Conservation (phyloP, 2,797 vertebrate species). For the Sarcoramphus papa region DNA sequence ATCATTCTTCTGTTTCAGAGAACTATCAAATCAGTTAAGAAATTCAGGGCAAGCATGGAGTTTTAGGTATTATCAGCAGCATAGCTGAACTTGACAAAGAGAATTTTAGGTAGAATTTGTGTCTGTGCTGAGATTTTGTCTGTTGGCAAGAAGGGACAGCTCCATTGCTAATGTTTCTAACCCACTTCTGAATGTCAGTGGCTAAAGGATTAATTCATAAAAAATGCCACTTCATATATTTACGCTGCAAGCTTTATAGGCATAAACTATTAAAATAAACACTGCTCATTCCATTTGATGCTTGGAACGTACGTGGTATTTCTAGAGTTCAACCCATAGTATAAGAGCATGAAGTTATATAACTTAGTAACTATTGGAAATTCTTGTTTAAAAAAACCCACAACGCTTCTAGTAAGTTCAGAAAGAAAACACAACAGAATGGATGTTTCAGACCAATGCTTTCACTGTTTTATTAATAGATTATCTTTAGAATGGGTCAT, state of each 20-base stretch:
- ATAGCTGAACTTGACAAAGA: not conserved
- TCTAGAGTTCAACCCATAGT: not conserved
- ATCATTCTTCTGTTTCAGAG: not conserved
- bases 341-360: not conserved
- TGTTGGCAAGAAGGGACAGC: not conserved
- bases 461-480: constrained; percentile 39
- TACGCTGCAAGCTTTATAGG: not conserved
- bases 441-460: not conserved
- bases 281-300: not conserved
- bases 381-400: not conserved
- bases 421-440: constrained; percentile 54
- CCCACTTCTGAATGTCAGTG: not conserved
- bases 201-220: not conserved
- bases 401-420: not conserved
- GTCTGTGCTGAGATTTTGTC: not conserved
- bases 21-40: not conserved
- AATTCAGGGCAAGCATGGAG: not conserved
- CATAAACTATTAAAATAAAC: not conserved
- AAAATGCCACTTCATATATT: not conserved
- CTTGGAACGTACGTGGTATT: not conserved
- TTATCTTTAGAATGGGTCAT: not conserved
- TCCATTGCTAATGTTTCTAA: not conserved
- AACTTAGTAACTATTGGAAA: not conserved
- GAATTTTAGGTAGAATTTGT: not conserved
- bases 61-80: not conserved